Conservation (phyloP, 2,888 invertebrate genomes). For the Epistrophella euchroma region DNA sequence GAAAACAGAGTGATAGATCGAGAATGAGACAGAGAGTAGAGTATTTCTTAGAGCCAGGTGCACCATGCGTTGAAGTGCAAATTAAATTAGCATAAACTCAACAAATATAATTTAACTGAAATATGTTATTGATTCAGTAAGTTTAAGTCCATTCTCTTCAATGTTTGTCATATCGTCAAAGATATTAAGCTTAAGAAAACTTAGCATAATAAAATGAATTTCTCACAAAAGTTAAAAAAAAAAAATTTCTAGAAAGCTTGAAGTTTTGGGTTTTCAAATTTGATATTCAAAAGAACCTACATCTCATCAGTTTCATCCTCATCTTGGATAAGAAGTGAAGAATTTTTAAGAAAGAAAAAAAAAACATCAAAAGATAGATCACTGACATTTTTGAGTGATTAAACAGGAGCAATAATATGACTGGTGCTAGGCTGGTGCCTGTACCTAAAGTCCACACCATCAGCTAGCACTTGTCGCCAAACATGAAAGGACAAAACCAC, state of each 20-base stretch:
- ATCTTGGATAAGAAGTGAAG: constrained; percentile 20
- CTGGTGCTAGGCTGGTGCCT: constrained; percentile 27
- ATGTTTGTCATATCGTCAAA: too few species aligned
- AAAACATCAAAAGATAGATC: constrained; percentile 76
- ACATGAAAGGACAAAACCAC: constrained; percentile 67
- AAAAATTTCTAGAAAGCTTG: neutral
- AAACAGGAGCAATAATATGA: constrained; percentile 77
- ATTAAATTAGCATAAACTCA: too few species aligned
- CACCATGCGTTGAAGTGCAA: too few species aligned
- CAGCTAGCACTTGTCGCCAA: constrained; percentile 61
- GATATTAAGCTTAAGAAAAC: too few species aligned
- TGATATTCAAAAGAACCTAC: constrained; percentile 7
- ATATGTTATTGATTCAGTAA: too few species aligned
- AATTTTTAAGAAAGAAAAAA: neutral
- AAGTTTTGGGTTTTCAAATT: neutral
- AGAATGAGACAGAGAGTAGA: too few species aligned
- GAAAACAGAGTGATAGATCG: too few species aligned
- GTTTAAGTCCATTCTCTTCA: too few species aligned
- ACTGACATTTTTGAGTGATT: constrained; percentile 79
- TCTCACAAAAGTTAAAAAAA: too few species aligned
- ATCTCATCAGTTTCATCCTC: neutral
- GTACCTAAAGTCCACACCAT: constrained; percentile 70
- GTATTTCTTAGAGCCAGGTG: too few species aligned
- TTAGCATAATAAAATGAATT: too few species aligned
- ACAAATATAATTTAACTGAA: too few species aligned